These are phyloP conservation scores for Myotis vivesi DNA, from an alignment of 2,797 vertebrate species.

Conservation along the genomic window DNA sequence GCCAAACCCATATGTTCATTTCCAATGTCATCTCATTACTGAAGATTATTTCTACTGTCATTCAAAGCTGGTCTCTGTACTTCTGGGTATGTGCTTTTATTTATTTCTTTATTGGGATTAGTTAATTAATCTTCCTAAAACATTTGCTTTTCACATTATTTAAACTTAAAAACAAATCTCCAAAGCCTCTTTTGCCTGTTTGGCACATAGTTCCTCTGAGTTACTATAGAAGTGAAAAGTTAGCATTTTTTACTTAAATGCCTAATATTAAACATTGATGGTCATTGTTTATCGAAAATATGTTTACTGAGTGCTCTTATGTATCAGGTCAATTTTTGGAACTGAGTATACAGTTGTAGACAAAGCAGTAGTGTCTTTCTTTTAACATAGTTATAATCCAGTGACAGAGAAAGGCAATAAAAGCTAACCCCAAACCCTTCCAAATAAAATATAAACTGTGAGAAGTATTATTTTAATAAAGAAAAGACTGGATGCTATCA, in stretches of 20 bases:
- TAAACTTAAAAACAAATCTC: slow-evolving; percentile 6
- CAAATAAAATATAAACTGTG: neutral
- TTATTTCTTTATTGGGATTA: neutral
- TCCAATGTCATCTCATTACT: neutral
- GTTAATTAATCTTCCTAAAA: neutral
- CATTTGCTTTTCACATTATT: neutral
- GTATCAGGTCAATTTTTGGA: neutral
- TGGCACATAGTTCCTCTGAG: neutral
- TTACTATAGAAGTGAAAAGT: neutral
- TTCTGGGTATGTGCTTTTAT: neutral
- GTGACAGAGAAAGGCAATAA: neutral
- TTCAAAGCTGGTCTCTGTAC: neutral
- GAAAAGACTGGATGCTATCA: neutral
- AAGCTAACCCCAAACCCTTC: neutral
- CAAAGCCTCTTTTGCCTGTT: neutral
- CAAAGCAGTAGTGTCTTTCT: neutral
- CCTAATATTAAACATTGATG: neutral
- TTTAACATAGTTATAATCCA: neutral
- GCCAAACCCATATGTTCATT: neutral
- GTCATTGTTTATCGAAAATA: neutral
- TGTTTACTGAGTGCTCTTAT: neutral
- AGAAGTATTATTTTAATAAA: neutral
- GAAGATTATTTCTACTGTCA: neutral
- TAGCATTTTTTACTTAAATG: neutral
- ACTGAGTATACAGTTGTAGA: neutral